Evolutionary conservation across 1,140 invertebrate genomes (phyloP).

Genomic region (Pentalonia nigronervosa): DNA sequence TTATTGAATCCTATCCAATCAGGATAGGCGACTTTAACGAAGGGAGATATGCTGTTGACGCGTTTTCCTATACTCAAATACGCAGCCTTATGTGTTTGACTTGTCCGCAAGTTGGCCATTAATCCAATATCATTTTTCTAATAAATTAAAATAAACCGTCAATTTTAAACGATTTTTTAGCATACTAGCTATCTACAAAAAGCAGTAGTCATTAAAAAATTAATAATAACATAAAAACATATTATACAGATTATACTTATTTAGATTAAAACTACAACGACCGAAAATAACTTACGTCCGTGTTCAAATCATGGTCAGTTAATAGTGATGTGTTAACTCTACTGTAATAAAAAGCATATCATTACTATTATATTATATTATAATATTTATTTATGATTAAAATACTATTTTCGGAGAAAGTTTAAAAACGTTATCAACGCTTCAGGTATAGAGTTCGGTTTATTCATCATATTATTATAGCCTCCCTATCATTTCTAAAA

Average conservation of each 20-base stretch:
- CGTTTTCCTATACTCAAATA: slow-evolving; percentile 66
- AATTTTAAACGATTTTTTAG: not conserved
- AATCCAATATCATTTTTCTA: slow-evolving; percentile 44
- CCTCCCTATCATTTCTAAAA: too few species aligned
- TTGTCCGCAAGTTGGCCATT: slow-evolving; percentile 16
- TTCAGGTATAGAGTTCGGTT: too few species aligned
- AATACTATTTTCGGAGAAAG: not conserved
- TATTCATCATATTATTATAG: too few species aligned
- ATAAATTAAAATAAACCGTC: not conserved
- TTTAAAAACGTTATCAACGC: not conserved
- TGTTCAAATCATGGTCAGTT: not conserved
- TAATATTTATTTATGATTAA: not conserved
- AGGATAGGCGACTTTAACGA: slow-evolving; percentile 80
- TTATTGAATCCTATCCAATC: slow-evolving; percentile 72
- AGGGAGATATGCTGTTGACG: slow-evolving; percentile 72
- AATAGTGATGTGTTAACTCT: not conserved
- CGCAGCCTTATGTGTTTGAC: slow-evolving; percentile 60
- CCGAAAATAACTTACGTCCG: not conserved
- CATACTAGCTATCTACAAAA: not conserved
- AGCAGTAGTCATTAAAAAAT: not conserved
- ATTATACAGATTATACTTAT: not conserved
- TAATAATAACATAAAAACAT: not conserved
- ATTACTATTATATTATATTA: not conserved
- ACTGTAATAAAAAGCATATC: not conserved
- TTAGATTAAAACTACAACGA: not conserved